Percentiles rank a stretch among this genome's conserved stretches.
Conservation (phyloP, 2,113 vertebrate species). For the Ovibos moschatus region DNA sequence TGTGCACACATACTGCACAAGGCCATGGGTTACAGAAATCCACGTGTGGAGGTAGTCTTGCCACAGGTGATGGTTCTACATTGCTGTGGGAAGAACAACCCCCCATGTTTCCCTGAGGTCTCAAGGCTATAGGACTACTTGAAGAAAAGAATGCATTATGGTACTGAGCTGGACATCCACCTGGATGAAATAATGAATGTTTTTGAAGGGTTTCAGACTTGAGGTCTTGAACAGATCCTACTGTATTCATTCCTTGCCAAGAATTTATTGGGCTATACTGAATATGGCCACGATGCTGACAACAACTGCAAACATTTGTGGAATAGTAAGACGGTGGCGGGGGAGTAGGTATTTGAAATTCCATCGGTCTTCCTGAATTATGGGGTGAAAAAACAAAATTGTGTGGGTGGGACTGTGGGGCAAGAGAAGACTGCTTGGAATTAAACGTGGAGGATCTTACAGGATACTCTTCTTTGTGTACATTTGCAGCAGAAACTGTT, state of each 20-base stretch:
- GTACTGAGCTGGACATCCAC: constrained; percentile 75
- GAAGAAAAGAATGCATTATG: constrained; percentile 75
- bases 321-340: constrained; percentile 70
- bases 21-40: constrained; percentile 64
- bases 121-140: constrained; percentile 67
- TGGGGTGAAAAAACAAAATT: constrained; percentile 67
- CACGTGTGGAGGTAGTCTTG: constrained; percentile 32
- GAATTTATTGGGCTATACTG: constrained; percentile 74
- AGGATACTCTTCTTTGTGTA: constrained; percentile 62
- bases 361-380: constrained; percentile 68
- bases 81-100: constrained; percentile 48
- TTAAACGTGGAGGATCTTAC: background rate
- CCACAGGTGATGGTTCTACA: constrained; percentile 48
- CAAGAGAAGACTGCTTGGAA: constrained; percentile 66
- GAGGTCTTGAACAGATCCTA: constrained; percentile 68
- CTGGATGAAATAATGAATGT: constrained; percentile 73
- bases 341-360: constrained; percentile 82
- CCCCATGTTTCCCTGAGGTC: constrained; percentile 63
- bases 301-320: constrained; percentile 80
- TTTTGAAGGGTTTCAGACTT: constrained; percentile 67
- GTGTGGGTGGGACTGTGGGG: constrained; percentile 63
- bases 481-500: constrained; percentile 28
- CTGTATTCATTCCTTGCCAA: constrained; percentile 76
- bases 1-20: constrained; percentile 73
- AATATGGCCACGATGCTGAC: constrained; percentile 75